phyloP scores from a whole-genome alignment of 2,113 vertebrate genomes.

The Xenopus laevis region DNA sequence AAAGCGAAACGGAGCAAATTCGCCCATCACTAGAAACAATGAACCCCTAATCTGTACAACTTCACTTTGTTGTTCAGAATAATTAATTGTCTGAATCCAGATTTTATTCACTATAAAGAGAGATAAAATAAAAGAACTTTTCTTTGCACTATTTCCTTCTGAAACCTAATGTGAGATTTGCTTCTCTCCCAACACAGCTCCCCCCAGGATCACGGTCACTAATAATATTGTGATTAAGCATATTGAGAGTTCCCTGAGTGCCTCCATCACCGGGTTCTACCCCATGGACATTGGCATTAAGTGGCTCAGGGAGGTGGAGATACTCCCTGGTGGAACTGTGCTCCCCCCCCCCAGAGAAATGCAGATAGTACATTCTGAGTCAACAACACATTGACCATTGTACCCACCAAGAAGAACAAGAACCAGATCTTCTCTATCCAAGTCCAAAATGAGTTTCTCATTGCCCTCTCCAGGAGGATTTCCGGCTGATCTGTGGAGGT shows the following conservation, averaged over 20 bases:
- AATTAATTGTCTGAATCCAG: too few relatives aligned
- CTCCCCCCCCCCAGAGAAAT: neutral
- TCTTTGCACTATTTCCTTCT: too few relatives aligned
- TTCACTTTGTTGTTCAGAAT: too few relatives aligned
- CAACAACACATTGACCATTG: neutral
- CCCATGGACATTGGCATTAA: neutral
- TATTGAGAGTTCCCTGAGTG: neutral
- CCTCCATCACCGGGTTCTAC: neutral
- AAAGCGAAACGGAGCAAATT: too few relatives aligned
- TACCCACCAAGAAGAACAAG: too few relatives aligned
- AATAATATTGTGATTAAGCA: neutral
- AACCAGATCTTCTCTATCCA: too few relatives aligned
- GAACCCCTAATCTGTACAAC: too few relatives aligned
- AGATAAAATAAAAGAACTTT: too few relatives aligned
- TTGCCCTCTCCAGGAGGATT: neutral
- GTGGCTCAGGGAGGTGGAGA: neutral
- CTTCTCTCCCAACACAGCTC: too few relatives aligned
- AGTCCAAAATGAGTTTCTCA: slow-evolving; percentile 17
- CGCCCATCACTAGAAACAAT: too few relatives aligned
- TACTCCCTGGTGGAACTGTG: neutral
- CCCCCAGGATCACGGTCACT: neutral
- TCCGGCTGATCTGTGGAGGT: slow-evolving; percentile 17
- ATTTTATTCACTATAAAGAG: too few relatives aligned
- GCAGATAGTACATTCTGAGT: neutral
- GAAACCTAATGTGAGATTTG: too few relatives aligned